These are phyloP conservation scores for Abrostola tripartita DNA, from an alignment of 2,888 invertebrate genomes.

Conservation along the genomic window DNA sequence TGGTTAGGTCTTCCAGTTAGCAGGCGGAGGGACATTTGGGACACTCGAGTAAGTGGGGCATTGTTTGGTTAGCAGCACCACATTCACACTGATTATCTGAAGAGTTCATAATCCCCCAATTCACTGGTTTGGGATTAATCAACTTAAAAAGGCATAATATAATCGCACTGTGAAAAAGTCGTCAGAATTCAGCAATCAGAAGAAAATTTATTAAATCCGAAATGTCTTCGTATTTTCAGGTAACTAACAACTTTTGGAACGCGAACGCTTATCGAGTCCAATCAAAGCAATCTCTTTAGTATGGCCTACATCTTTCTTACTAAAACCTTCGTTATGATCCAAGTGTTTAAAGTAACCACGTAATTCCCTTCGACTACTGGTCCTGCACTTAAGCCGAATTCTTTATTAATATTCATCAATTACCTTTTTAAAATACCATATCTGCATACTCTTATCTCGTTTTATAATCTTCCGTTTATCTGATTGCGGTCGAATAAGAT, in stretches of 20 bases:
- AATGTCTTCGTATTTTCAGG: not conserved
- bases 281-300: not conserved
- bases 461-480: slow-evolving; percentile 20
- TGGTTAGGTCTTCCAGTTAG: too few relatives aligned
- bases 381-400: not conserved
- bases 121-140: too few relatives aligned
- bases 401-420: slow-evolving; percentile 3
- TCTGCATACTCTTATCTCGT: slow-evolving; percentile 1
- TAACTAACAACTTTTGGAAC: not conserved
- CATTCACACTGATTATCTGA: too few relatives aligned
- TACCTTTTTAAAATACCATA: not conserved
- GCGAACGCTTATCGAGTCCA: slow-evolving; percentile 1
- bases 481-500: slow-evolving; percentile 18
- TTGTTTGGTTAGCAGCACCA: too few relatives aligned
- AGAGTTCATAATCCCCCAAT: too few relatives aligned
- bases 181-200: too few relatives aligned
- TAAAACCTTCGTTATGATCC: slow-evolving; percentile 1
- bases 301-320: not conserved
- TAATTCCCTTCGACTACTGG: not conserved
- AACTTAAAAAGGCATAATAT: too few relatives aligned
- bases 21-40: too few relatives aligned
- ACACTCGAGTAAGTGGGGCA: too few relatives aligned
- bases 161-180: too few relatives aligned
- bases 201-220: not conserved
- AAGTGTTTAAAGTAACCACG: not conserved